Evolutionary conservation across 2,113 vertebrate genomes (phyloP), one percentile per base, ranked within the genome.

Genomic region (Nipponia nippon): DNA sequence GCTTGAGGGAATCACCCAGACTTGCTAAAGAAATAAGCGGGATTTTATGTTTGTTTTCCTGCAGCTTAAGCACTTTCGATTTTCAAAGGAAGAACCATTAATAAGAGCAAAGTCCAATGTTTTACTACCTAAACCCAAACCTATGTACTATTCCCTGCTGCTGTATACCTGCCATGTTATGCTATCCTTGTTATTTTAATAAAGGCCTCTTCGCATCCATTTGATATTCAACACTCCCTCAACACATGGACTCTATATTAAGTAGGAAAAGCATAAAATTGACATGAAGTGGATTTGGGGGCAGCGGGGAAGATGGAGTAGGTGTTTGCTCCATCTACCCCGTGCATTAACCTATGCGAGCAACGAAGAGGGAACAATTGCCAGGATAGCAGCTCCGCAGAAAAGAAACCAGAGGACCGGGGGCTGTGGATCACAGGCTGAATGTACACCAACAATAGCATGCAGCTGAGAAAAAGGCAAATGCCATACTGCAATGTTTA

Each of bases 381-480:
- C 25, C 67, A 46, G 55, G 50, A 83, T 9, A 80, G 90, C 61
- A 91, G 83, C 55, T 67, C 76, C 0, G 0, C 59, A 91, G 95
- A 80, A 93, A 85, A 83, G 89, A 82, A 89, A 69, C 65, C 69
- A 56, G 93, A 85, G 93, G 70, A 85, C 12, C 0, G 0, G 32
- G 72, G 36, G 47, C 70, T 38, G 40, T 10, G 78, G 81, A 94
- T 93, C 91, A 87, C 52, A 72, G n/a, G 36, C 78, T 93, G 87
- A 87, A 72, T 1, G 0, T 55, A 56, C 61, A 8, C 32, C 0
- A 2, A 94, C 87, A 95, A 90, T 80, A 88, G 93, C 4, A 14
- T n/a, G 87, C 93, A 93, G 95, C 89, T 96, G 89, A 96, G 91
- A 94, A 93, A 95, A 96, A 96, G 91, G 89, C 75, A 93, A 91